Percentiles rank a stretch among this genome's conserved stretches.
These are phyloP conservation scores for Xiphorhynchus erythropygius DNA, from an alignment of 2,797 vertebrate genomes.

Conservation along the genomic window DNA sequence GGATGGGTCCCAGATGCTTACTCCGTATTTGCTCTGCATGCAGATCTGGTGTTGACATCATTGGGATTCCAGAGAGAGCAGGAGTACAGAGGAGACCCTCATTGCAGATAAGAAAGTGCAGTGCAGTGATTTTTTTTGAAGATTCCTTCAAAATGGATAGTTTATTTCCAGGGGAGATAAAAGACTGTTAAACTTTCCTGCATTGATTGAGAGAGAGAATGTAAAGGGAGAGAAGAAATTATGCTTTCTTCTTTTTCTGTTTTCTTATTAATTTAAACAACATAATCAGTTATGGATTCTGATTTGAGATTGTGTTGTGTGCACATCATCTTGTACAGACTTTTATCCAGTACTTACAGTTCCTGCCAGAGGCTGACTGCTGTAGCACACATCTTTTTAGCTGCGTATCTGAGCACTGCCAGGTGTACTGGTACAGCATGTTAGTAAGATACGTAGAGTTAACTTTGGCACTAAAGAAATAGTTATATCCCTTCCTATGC, in stretches of 20 bases:
- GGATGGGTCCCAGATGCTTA: neutral
- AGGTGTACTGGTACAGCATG: rapidly evolving
- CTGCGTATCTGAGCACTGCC: rapidly evolving
- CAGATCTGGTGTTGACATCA: neutral
- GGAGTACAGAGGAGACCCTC: neutral
- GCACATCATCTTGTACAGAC: rapidly evolving
- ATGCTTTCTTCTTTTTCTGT: neutral
- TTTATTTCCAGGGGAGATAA: neutral
- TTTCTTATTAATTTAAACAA: neutral
- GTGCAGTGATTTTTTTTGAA: neutral
- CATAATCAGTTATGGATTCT: neutral
- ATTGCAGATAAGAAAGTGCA: neutral
- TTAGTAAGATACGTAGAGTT: neutral
- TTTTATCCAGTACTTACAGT: neutral
- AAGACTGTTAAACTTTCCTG: neutral
- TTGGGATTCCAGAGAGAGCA: conserved; percentile 1
- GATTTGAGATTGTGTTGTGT: neutral
- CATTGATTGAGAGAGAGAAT: neutral
- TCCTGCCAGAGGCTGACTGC: neutral
- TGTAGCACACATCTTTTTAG: neutral
- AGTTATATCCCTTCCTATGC: neutral
- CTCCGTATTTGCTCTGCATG: neutral
- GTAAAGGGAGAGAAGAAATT: neutral
- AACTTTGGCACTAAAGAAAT: neutral
- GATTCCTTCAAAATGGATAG: neutral